Evolutionary conservation across 2,888 invertebrate species (phyloP).

Genomic region (Acleris emargana): DNA sequence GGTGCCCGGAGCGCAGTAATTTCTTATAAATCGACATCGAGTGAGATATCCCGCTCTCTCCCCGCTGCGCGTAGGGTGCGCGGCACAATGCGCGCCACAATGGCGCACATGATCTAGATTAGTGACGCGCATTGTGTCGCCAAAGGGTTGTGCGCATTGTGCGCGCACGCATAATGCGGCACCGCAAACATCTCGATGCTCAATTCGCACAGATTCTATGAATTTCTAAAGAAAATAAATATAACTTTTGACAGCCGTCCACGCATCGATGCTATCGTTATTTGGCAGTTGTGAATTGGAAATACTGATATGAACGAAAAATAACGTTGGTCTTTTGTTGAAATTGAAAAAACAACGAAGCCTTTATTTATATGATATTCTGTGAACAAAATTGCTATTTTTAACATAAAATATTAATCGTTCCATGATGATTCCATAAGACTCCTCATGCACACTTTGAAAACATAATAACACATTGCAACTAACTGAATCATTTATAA

Average conservation of each 20-base stretch:
- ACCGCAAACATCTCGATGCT: constrained; percentile 76
- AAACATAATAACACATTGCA: neutral
- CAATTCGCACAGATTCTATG: constrained; percentile 79
- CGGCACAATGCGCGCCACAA: constrained; percentile 66
- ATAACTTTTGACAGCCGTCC: constrained; percentile 81
- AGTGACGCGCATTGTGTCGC: constrained; percentile 81
- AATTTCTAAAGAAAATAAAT: constrained; percentile 83
- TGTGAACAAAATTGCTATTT: neutral
- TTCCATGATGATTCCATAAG: too few relatives aligned
- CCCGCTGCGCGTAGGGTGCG: constrained; percentile 51
- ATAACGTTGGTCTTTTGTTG: constrained; percentile 45
- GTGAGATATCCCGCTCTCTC: constrained; percentile 75
- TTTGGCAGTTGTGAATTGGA: constrained; percentile 71
- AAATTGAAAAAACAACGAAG: constrained; percentile 21
- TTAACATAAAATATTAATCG: too few relatives aligned
- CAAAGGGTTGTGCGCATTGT: constrained; percentile 80
- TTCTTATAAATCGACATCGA: constrained; percentile 82
- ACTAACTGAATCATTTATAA: neutral
- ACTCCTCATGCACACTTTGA: too few relatives aligned
- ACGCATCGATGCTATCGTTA: constrained; percentile 74
- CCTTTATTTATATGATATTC: neutral
- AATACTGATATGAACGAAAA: constrained; percentile 61
- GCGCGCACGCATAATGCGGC: constrained; percentile 63
- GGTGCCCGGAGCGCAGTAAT: constrained; percentile 75
- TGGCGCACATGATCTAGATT: constrained; percentile 82